Evolutionary conservation across 2,888 invertebrate genomes (phyloP).

Genomic region (Drosophila atripex): DNA sequence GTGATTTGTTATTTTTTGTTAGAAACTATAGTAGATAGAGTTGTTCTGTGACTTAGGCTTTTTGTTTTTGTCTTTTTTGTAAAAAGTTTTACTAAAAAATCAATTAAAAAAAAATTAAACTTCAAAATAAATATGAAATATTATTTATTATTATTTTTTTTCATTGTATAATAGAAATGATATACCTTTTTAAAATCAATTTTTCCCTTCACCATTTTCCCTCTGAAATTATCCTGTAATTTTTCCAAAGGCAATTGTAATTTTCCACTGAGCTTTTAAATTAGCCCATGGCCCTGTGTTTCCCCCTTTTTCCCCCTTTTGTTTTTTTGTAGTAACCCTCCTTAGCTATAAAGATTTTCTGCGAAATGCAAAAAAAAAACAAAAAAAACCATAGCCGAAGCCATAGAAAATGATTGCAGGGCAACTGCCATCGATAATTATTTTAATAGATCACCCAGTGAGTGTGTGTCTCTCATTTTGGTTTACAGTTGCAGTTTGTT

Average conservation of each 20-base stretch:
- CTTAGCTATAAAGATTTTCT: constrained; percentile 29
- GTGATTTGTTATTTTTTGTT: not conserved
- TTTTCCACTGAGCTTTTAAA: not conserved
- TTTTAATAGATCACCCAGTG: constrained; percentile 48
- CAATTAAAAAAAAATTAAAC: not conserved
- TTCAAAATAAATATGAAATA: too few species aligned
- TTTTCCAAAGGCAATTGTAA: too few species aligned
- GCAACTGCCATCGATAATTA: constrained; percentile 42
- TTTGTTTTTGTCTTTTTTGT: not conserved
- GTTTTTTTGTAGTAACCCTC: not conserved
- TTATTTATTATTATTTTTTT: too few species aligned
- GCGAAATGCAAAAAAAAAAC: constrained; percentile 33
- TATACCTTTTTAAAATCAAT: not conserved
- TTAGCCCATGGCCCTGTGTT: not conserved
- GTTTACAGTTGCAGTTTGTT: not conserved
- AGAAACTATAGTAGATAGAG: not conserved
- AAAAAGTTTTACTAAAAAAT: not conserved
- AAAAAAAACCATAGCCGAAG: constrained; percentile 15
- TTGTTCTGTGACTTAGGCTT: not conserved
- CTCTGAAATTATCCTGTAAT: not conserved
- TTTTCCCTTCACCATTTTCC: too few species aligned
- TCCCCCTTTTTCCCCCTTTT: too few species aligned
- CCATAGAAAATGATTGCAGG: constrained; percentile 46
- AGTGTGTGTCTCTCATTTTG: not conserved
- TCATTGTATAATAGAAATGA: too few species aligned